These are phyloP conservation scores for Austrofundulus limnaeus DNA, from an alignment of 2,113 vertebrate genomes.

Conservation along the genomic window DNA sequence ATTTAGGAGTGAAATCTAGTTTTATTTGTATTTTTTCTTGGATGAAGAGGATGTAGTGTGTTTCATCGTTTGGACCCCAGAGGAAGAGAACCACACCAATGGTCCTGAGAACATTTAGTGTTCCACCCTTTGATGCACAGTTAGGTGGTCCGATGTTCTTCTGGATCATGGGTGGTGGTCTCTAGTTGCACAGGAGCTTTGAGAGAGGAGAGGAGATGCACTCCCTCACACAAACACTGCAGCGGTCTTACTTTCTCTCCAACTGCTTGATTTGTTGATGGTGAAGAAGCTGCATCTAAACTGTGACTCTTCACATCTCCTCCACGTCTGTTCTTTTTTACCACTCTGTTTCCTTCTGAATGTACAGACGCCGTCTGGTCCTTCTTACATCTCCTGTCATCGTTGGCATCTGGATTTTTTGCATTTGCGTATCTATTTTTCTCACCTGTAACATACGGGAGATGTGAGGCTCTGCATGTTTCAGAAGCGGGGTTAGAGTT, in stretches of 20 bases:
- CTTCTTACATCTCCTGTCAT: constrained; percentile 7
- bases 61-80: constrained; percentile 39
- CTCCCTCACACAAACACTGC: constrained; percentile 65
- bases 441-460: constrained; percentile 47
- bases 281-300: constrained; percentile 63
- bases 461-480: constrained; percentile 59
- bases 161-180: not conserved
- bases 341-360: constrained; percentile 51
- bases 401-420: constrained; percentile 61
- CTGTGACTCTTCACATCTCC: constrained; percentile 50
- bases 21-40: constrained; percentile 53
- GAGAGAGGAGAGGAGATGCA: constrained; percentile 20
- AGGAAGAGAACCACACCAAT: constrained; percentile 28
- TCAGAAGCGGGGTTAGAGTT: constrained; percentile 66
- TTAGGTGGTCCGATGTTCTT: no score
- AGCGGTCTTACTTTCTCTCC: constrained; percentile 39
- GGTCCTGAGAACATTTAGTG: constrained; percentile 5
- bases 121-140: constrained; percentile 23
- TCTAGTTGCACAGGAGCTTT: constrained; percentile 50
- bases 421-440: constrained; percentile 72
- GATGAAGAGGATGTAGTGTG: constrained; percentile 47
- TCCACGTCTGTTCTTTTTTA: not conserved
- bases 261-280: constrained; percentile 49
- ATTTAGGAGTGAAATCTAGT: constrained; percentile 55
- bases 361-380: constrained; percentile 56